Base-by-base conservation (phyloP, 2,888 invertebrate species). In the Spicauda simplicius region DNA sequence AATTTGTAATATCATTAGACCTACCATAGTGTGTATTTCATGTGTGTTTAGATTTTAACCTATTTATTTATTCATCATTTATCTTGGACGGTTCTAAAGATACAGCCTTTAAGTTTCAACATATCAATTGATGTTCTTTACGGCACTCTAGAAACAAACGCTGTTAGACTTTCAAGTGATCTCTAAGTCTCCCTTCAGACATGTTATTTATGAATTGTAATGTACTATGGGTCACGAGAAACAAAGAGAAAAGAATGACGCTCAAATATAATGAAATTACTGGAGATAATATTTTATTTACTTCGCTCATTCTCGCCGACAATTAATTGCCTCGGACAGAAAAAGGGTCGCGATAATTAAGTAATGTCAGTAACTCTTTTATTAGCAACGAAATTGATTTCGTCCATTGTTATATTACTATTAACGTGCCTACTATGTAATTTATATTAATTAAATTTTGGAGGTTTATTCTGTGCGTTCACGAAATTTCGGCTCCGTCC, bases 331-430 rank as follows among this genome's bases (percentile, higher is more conserved):
- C 59, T 60, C 60, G 48, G 66, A 60, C 50, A 60, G 65, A 66
- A 66, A 65, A 66, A 66, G 66, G 66, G 66, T 66, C 66, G 33
- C 33, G 66, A 55, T 66, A 66, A 66, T 66, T 60, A 66, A 66
- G 55, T 66, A 66, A 60, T 50, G 60, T 60, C 60, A 48, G 66
- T 60, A 55, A 56, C 66, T 66, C 66, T 60, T 66, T 66, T 66
- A 60, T 66, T 60, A 60, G 55, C 12, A 37, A 16, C 48, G 20
- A 54, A 66, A 66, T 66, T 60, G 66, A 66, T 66, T 60, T 60
- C 48, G 48, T 66, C 20, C 16, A 60, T 66, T 60, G 33, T 56
- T 37, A 55, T 37, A 19, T 56, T 37, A 50, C 37, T 66, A 56
- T 56, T 60, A 66, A 55, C 45, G 55, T 20, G 19, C 41, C 60